phyloP scores from a whole-genome alignment of 2,113 vertebrate genomes.

The Acinonyx jubatus region DNA sequence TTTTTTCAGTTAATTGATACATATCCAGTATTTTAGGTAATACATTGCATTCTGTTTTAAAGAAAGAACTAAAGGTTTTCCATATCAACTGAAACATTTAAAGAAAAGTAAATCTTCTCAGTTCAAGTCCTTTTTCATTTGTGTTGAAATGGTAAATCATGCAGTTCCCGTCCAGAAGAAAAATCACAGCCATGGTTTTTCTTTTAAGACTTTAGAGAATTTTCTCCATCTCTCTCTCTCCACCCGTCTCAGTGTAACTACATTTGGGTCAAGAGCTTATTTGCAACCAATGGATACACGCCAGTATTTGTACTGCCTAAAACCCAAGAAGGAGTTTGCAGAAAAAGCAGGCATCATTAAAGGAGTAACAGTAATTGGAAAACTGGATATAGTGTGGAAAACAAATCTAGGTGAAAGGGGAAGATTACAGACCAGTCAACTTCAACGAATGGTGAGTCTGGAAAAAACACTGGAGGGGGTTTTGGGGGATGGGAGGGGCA shows the following conservation, averaged over 20 bases:
- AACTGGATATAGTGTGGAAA: constrained; percentile 99
- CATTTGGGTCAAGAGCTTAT: constrained; percentile 96
- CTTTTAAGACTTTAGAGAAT: constrained; percentile 39
- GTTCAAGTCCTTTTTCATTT: constrained; percentile 9
- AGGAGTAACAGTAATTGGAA: constrained; percentile 98
- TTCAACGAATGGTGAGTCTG: constrained; percentile 95
- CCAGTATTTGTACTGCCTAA: constrained; percentile 98
- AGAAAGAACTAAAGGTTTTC: constrained; percentile 9
- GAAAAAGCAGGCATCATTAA: constrained; percentile 99
- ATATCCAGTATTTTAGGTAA: not conserved
- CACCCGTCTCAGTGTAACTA: constrained; percentile 88
- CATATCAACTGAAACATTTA: not conserved
- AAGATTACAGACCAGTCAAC: constrained; percentile 97
- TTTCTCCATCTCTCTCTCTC: constrained; percentile 47
- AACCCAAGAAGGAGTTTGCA: constrained; percentile 97
- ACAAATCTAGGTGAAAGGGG: constrained; percentile 98
- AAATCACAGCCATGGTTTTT: not conserved
- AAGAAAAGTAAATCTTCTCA: not conserved
- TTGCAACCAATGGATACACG: constrained; percentile 98
- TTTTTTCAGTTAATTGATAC: constrained; percentile 27
- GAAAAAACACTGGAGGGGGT: not conserved
- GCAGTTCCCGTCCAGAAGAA: not conserved
- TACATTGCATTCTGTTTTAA: constrained; percentile 22
- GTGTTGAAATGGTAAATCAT: not conserved
- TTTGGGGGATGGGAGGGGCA: not conserved